These are phyloP conservation scores for Pantala flavescens DNA, from an alignment of 1,140 invertebrate genomes.

Conservation along the genomic window DNA sequence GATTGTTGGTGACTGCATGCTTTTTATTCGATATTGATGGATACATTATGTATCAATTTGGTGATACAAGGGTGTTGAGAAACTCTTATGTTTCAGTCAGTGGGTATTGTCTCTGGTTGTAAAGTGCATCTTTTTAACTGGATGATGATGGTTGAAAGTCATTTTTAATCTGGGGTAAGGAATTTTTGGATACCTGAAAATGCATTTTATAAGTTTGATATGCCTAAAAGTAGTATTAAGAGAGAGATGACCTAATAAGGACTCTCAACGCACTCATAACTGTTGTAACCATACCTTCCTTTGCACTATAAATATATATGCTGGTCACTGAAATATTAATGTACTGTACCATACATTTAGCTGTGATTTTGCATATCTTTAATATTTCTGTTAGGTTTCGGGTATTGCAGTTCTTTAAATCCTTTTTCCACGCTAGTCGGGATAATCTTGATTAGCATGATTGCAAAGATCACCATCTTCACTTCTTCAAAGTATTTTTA, in stretches of 20 bases:
- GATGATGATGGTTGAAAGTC: not conserved
- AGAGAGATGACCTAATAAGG: not conserved
- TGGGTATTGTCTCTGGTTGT: too few relatives aligned
- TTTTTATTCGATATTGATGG: not conserved
- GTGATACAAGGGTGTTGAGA: not conserved
- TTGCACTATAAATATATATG: not conserved
- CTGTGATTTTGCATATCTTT: not conserved
- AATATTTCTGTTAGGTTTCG: not conserved
- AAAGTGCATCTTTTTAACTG: too few relatives aligned
- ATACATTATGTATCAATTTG: not conserved
- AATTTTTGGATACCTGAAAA: not conserved
- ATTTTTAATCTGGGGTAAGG: not conserved
- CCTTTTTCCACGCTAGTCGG: not conserved
- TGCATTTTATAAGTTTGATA: constrained; percentile 10
- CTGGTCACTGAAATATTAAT: not conserved
- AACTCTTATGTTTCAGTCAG: not conserved
- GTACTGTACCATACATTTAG: not conserved
- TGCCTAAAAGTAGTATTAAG: not conserved
- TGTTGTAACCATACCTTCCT: not conserved
- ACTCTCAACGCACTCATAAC: not conserved
- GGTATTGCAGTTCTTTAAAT: not conserved
- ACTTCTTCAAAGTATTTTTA: too few relatives aligned
- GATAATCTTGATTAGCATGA: not conserved
- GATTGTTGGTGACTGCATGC: not conserved
- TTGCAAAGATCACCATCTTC: not conserved